Base-by-base conservation (phyloP, 2,888 invertebrate genomes). In the Camponotus fellah region DNA sequence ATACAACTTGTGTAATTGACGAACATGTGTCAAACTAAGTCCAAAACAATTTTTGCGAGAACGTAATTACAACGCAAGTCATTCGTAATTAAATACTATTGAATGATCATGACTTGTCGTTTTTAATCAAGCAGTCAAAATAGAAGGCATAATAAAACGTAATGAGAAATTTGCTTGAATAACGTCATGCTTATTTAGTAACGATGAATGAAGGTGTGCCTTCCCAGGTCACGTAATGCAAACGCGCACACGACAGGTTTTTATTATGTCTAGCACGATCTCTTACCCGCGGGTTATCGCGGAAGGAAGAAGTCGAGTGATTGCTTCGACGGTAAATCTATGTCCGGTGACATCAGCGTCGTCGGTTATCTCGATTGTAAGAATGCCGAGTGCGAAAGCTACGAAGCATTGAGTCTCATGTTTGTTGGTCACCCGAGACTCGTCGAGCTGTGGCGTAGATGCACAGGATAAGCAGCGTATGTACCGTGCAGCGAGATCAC, bases 321-420 rank as follows among this genome's bases (percentile, higher is more conserved):
- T 21, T 34, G 40, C 21, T 58, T 43, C 53, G 68, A 17, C 53
- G 68, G 12, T 68, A 69, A 77, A n/a, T 68, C 43, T 43, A 21
- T 32, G 21, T 37, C 34, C 43, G 72, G 34, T 58, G 79, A 79
- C 74, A 64, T 81, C 74, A 75, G 53, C 62, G 9, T 49, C 60
- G 74, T 53, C n/a, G n/a, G 17, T 77, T 77, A 66, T 76, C 77
- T 65, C 53, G 66, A 17, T 49, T 5, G 53, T 46, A 68, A 83
- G 68, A 65, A 77, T 82, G 60, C 77, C 76, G 53, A 40, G 75
- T 56, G 76, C 56, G 46, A 82, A 49, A 82, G 53, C 75, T 65
- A 43, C 65, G 64, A 53, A 56, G 74, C 53, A n/a, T 82, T 26
- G 66, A 46, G 77, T 77, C 76, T 77, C 76, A 66, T 77, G 76